phyloP scores from a whole-genome alignment of 1,140 invertebrate species.

The Drosophila melanica region DNA sequence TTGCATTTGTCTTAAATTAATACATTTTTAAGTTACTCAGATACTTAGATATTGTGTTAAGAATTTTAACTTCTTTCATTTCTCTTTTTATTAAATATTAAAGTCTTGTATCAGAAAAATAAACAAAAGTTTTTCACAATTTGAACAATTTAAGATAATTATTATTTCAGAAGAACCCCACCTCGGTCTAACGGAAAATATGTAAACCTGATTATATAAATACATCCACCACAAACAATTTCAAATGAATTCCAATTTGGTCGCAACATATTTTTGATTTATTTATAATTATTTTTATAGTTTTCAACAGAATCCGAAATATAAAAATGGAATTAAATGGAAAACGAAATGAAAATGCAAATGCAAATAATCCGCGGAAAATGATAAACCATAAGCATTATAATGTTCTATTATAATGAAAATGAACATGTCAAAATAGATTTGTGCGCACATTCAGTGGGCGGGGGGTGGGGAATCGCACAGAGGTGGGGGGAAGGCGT shows the following conservation, averaged over 20 bases:
- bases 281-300: constrained; percentile 38
- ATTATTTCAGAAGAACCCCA: not conserved
- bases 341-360: constrained; percentile 25
- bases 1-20: too few species aligned
- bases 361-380: constrained; percentile 21
- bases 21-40: too few species aligned
- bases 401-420: constrained; percentile 27
- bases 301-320: not conserved
- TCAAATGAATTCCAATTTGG: constrained; percentile 17
- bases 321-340: not conserved
- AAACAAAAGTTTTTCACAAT: too few species aligned
- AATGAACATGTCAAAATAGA: constrained; percentile 20
- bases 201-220: not conserved
- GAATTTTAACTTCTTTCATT: too few species aligned
- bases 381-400: constrained; percentile 39
- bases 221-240: not conserved
- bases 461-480: not conserved
- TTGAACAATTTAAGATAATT: too few species aligned
- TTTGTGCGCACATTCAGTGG: constrained; percentile 1
- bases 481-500: not conserved
- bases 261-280: constrained; percentile 22
- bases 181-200: not conserved
- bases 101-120: too few species aligned
- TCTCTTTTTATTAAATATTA: too few species aligned
- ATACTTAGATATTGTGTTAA: too few species aligned